Evolutionary conservation across 2,797 vertebrate species (phyloP).

Genomic region (Sebastes reedi): DNA sequence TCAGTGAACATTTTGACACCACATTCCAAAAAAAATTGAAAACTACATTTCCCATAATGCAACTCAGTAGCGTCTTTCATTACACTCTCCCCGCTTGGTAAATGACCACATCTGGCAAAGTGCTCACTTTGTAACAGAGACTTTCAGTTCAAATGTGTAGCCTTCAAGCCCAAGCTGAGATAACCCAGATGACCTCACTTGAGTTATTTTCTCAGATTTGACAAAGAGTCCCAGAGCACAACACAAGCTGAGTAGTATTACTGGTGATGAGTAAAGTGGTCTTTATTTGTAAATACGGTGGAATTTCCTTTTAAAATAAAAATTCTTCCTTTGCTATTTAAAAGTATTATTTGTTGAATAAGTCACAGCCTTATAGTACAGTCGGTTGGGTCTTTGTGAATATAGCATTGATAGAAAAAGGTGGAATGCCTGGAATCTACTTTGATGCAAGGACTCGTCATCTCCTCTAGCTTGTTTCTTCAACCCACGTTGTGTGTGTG

Average conservation of each 20-base stretch:
- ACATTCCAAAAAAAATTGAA: neutral
- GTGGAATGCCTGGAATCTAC: constrained; percentile 2
- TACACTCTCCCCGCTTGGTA: neutral
- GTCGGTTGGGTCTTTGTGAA: neutral
- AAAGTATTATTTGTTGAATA: neutral
- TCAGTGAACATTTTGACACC: neutral
- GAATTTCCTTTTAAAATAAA: neutral
- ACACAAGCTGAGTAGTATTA: neutral
- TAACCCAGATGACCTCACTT: neutral
- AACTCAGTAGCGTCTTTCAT: neutral
- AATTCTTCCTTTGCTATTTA: neutral
- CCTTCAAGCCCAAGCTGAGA: neutral
- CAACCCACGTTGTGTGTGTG: constrained; percentile 50
- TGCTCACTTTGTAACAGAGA: neutral
- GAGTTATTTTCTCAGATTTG: neutral
- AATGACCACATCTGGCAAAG: neutral
- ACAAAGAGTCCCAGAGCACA: neutral
- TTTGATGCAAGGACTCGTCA: constrained; percentile 7
- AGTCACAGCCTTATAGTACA: neutral
- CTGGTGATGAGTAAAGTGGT: neutral
- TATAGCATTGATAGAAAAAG: neutral
- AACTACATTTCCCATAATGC: neutral
- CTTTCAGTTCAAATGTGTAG: neutral
- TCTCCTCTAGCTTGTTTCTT: constrained; percentile 32
- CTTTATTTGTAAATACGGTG: neutral